Evolutionary conservation across 2,888 invertebrate species (phyloP).

Genomic region (Eulithis prunata): DNA sequence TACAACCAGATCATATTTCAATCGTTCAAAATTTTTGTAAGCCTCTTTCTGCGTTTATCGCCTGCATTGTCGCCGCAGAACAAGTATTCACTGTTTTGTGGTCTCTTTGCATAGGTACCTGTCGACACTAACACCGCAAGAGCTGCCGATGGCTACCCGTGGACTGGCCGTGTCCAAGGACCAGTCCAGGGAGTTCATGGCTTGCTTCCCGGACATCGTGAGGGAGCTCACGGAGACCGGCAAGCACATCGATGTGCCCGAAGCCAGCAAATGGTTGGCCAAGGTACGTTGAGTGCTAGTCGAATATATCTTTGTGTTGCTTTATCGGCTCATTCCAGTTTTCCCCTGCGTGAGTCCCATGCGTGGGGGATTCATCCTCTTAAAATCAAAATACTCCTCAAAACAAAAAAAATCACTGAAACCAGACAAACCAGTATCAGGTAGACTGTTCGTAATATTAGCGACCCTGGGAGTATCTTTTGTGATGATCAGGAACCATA

Average conservation of each 20-base stretch:
- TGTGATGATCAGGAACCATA: constrained; percentile 7
- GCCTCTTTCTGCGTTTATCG: background rate
- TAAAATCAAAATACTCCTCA: constrained; percentile 4
- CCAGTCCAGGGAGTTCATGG: constrained; percentile 94
- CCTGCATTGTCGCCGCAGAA: constrained; percentile 5
- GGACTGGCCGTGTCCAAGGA: constrained; percentile 89
- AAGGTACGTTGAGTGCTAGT: constrained; percentile 84
- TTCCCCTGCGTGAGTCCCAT: too few species aligned
- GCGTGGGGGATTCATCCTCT: background rate
- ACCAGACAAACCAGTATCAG: constrained; percentile 2
- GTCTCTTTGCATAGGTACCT: constrained; percentile 70
- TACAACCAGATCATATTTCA: background rate
- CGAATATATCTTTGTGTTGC: constrained; percentile 43
- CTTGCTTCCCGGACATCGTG: constrained; percentile 93
- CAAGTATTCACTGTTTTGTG: constrained; percentile 22
- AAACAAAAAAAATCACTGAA: background rate
- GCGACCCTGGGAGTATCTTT: constrained; percentile 9
- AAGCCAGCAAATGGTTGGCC: constrained; percentile 91
- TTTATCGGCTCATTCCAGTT: background rate
- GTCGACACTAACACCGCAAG: constrained; percentile 86
- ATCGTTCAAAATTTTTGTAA: constrained; percentile 5
- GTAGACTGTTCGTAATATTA: background rate
- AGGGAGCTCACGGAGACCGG: constrained; percentile 91
- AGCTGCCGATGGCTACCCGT: constrained; percentile 85
- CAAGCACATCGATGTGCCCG: constrained; percentile 90